A percentile compares a stretch with the other conserved stretches of the same genome.
These are phyloP conservation scores for Geophilus truncorum DNA, from an alignment of 2,888 invertebrate species.

Conservation along the genomic window DNA sequence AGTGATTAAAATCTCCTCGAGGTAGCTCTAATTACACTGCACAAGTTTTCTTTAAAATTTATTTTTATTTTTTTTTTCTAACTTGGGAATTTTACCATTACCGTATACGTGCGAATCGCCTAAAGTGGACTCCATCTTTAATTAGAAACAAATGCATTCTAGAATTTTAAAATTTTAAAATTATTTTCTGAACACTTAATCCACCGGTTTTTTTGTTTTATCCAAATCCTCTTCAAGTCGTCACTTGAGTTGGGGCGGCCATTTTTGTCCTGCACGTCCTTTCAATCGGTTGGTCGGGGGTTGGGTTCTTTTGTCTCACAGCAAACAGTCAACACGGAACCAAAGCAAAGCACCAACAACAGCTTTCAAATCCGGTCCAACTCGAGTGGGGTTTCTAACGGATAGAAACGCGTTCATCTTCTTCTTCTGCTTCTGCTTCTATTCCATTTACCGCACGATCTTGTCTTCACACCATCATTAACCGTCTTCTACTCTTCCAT, in stretches of 20 bases:
- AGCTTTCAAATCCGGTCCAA: slow-evolving; percentile 23
- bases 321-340: slow-evolving; percentile 22
- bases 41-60: not conserved
- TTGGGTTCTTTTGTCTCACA: slow-evolving; percentile 24
- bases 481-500: not conserved
- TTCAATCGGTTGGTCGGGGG: slow-evolving; percentile 10
- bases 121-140: not conserved
- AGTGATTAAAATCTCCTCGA: slow-evolving; percentile 33
- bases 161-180: not conserved
- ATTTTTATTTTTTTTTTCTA: not conserved
- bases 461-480: not conserved
- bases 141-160: not conserved
- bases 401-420: not conserved
- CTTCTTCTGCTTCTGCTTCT: not conserved
- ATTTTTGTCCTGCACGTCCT: slow-evolving; percentile 18
- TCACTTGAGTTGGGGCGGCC: slow-evolving; percentile 25
- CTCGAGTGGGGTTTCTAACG: slow-evolving; percentile 20
- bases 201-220: not conserved
- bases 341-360: slow-evolving; percentile 21
- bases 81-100: not conserved
- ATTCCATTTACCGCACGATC: too few relatives aligned
- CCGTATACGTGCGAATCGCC: not conserved
- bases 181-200: not conserved
- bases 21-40: not conserved
- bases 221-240: slow-evolving; percentile 7